phyloP scores from a whole-genome alignment of 1,140 invertebrate species.

The Drosophila sechellia region DNA sequence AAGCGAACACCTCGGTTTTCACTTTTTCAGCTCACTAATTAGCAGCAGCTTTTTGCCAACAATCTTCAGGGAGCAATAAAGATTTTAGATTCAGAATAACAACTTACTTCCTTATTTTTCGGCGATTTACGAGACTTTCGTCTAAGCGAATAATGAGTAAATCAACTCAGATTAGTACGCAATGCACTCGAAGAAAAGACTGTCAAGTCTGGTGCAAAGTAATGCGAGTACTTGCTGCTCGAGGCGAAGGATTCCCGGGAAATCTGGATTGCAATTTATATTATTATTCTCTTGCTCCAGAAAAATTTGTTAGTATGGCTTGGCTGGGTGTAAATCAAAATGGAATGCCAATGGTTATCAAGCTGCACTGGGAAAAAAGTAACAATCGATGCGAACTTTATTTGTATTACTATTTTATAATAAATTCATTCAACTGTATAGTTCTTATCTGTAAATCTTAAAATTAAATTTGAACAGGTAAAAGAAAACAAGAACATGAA shows the following conservation, averaged over 20 bases:
- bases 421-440: too few species aligned
- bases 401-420: too few species aligned
- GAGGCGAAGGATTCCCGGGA: background rate
- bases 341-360: constrained; percentile 31
- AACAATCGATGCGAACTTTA: background rate
- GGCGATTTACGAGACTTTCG: constrained; percentile 34
- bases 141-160: constrained; percentile 40
- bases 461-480: too few species aligned
- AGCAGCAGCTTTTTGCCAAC: constrained; percentile 23
- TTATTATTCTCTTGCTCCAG: constrained; percentile 4
- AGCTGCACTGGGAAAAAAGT: constrained; percentile 10
- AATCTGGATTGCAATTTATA: background rate
- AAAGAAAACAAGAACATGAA: too few species aligned
- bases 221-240: background rate
- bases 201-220: background rate
- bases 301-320: background rate
- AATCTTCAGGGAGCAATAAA: constrained; percentile 28
- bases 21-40: constrained; percentile 34
- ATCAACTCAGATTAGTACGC: constrained; percentile 22
- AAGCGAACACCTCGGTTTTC: constrained; percentile 16
- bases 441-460: too few species aligned
- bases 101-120: constrained; percentile 44
- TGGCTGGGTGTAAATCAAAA: constrained; percentile 32
- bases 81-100: constrained; percentile 47
- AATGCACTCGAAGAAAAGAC: constrained; percentile 22